Percentiles rank a stretch among this genome's conserved stretches.
Evolutionary conservation across 2,797 vertebrate species (phyloP).

Genomic region (Saguinus oedipus): DNA sequence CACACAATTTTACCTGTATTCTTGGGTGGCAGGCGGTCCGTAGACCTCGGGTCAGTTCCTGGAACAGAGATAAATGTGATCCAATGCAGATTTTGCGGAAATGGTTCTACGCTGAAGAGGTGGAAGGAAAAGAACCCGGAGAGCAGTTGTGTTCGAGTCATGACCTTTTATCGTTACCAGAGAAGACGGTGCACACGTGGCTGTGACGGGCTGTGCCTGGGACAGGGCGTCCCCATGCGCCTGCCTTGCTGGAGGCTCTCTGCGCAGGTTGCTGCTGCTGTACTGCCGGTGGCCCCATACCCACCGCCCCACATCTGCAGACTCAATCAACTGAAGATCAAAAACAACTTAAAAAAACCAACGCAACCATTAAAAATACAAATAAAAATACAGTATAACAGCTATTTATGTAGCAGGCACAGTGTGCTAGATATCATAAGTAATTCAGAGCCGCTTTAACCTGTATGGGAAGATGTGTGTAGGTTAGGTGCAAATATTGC

Average conservation of each 20-base stretch:
- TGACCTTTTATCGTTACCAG: no score
- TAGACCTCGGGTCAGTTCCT: not conserved
- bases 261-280: not conserved
- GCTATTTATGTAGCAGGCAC: not conserved
- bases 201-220: not conserved
- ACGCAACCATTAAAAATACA: not conserved
- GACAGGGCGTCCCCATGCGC: not conserved
- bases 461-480: not conserved
- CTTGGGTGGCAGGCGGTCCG: rapidly evolving
- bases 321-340: not conserved
- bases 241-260: no score
- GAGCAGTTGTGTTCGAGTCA: not conserved
- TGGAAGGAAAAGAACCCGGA: not conserved
- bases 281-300: not conserved
- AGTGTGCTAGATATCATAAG: not conserved
- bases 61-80: not conserved
- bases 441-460: not conserved
- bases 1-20: not conserved
- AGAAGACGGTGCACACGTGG: rapidly evolving
- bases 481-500: not conserved
- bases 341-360: not conserved
- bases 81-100: not conserved
- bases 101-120: not conserved
- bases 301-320: not conserved
- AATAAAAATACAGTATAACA: not conserved